A percentile compares a stretch with the other conserved stretches of the same genome.
Conservation (phyloP, 2,797 vertebrate genomes). For the Stomatorhinus walkeri region DNA sequence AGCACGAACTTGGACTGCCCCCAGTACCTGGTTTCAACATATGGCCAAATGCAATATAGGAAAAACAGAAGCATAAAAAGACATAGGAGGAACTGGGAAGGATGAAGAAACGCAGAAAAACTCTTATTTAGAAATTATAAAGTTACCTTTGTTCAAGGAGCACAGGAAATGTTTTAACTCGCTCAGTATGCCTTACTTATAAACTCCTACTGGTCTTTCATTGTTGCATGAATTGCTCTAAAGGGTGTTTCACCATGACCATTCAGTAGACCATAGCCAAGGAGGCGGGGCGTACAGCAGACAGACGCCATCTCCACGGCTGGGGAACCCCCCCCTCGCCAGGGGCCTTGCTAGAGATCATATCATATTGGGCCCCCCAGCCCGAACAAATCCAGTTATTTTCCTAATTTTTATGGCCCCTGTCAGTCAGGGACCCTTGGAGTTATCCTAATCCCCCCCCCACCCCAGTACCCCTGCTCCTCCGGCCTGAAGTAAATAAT, state of each 20-base stretch:
- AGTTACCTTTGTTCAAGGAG: slow-evolving; percentile 69
- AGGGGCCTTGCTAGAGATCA: background rate
- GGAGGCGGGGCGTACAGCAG: slow-evolving; percentile 26
- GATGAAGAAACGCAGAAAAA: slow-evolving; percentile 77
- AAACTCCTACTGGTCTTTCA: slow-evolving; percentile 81
- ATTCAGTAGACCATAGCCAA: slow-evolving; percentile 53
- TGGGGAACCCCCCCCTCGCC: slow-evolving; percentile 61
- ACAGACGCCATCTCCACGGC: slow-evolving; percentile 25
- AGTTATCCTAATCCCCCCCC: background rate
- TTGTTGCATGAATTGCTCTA: slow-evolving; percentile 74
- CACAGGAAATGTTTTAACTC: slow-evolving; percentile 80
- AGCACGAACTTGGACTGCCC: slow-evolving; percentile 56
- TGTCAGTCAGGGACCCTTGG: too few relatives aligned
- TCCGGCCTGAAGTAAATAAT: slow-evolving; percentile 22
- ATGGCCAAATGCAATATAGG: slow-evolving; percentile 63
- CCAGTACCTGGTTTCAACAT: slow-evolving; percentile 51
- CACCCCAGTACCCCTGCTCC: too few relatives aligned
- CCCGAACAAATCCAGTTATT: background rate
- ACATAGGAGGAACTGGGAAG: slow-evolving; percentile 54
- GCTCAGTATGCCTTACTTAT: slow-evolving; percentile 98
- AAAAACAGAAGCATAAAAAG: slow-evolving; percentile 33
- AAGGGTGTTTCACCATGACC: slow-evolving; percentile 61
- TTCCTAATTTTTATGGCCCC: background rate
- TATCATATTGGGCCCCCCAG: background rate
- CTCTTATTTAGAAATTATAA: slow-evolving; percentile 67